Percentiles rank a stretch among this genome's conserved stretches.
Evolutionary conservation across 2,888 invertebrate genomes (phyloP).

Genomic region (Alsophila aescularia): DNA sequence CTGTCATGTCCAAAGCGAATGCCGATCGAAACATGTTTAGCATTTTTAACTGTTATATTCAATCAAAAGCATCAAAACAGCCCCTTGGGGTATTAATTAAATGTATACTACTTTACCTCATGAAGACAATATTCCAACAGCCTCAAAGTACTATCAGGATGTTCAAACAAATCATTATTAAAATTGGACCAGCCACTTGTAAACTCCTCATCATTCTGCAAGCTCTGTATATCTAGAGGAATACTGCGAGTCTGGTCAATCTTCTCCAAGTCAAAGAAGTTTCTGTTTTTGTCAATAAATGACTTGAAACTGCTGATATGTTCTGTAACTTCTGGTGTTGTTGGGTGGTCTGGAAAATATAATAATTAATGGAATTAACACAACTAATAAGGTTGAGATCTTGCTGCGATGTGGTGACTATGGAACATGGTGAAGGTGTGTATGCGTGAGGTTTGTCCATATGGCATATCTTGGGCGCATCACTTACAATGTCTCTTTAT

Average conservation of each 20-base stretch:
- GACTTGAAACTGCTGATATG: conserved; percentile 58
- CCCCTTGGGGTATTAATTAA: too few relatives aligned
- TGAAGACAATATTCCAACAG: conserved; percentile 92
- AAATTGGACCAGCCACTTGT: conserved; percentile 86
- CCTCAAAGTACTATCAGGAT: conserved; percentile 87
- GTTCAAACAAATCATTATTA: conserved; percentile 86
- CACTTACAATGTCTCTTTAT: too few relatives aligned
- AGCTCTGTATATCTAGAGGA: conserved; percentile 82
- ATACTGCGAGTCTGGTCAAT: conserved; percentile 85
- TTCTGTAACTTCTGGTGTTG: conserved; percentile 55
- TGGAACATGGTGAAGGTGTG: too few relatives aligned
- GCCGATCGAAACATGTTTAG: too few relatives aligned
- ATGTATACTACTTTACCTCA: conserved; percentile 71
- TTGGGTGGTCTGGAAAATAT: conserved; percentile 55
- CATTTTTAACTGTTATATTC: too few relatives aligned
- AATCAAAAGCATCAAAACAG: too few relatives aligned
- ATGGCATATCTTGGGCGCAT: too few relatives aligned
- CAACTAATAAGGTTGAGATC: too few relatives aligned
- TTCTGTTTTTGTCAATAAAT: conserved; percentile 66
- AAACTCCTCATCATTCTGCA: conserved; percentile 85
- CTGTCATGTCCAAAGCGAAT: too few relatives aligned
- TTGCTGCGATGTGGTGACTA: too few relatives aligned
- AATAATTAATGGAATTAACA: conserved; percentile 7
- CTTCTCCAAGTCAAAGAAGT: conserved; percentile 81
- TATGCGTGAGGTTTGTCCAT: too few relatives aligned